Conservation (phyloP, 2,797 vertebrate species). For the Rhinogobio ventralis region DNA sequence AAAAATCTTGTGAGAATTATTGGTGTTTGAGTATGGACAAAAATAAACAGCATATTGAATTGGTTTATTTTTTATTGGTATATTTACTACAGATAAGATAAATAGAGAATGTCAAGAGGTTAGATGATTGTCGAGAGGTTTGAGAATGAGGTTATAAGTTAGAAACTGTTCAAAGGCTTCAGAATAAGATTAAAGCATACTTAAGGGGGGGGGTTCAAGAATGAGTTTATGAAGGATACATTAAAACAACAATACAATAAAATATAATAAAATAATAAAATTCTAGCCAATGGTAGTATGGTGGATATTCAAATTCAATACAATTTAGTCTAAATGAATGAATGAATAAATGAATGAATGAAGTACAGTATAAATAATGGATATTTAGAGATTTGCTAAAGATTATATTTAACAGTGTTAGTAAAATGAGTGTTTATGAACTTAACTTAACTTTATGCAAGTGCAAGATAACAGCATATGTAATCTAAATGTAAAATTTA, state of each 20-base stretch:
- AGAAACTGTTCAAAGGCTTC: background rate
- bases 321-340: background rate
- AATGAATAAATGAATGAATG: too few species aligned
- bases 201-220: background rate
- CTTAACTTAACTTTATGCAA: too few species aligned
- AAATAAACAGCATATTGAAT: conserved; percentile 24
- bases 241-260: background rate
- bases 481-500: background rate
- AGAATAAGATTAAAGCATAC: background rate
- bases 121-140: background rate
- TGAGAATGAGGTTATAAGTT: background rate
- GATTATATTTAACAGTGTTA: too few species aligned
- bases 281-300: background rate
- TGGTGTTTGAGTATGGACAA: background rate
- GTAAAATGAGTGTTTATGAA: too few species aligned
- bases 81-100: background rate
- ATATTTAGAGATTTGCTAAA: background rate
- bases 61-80: background rate
- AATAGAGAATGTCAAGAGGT: background rate
- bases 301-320: background rate
- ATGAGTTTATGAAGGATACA: background rate
- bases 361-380: background rate
- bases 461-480: background rate
- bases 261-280: too few species aligned
- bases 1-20: conserved; percentile 3